Conservation (phyloP, 2,888 invertebrate genomes). For the Stenodema calcarata region DNA sequence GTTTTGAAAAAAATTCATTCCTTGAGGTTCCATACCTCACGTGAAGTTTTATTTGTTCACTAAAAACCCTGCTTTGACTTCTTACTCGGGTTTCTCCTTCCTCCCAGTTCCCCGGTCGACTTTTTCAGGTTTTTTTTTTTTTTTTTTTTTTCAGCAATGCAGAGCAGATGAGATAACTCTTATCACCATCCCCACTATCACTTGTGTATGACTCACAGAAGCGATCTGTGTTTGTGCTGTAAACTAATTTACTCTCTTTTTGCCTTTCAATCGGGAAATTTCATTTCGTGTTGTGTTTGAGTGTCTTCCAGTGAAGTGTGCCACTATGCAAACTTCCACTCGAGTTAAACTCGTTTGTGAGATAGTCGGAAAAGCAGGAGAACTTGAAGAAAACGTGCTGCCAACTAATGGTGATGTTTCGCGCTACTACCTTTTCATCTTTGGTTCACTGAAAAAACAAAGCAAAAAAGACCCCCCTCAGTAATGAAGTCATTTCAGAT, state of each 20-base stretch:
- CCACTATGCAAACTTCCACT: not conserved
- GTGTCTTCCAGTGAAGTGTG: no score
- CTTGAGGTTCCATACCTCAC: no score
- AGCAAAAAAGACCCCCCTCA: not conserved
- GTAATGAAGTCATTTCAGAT: not conserved
- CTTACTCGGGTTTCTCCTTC: no score
- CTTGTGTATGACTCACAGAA: not conserved
- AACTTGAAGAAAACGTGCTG: no score
- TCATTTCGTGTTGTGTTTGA: no score
- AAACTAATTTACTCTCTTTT: not conserved
- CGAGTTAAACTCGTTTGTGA: not conserved
- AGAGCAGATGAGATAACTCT: not conserved
- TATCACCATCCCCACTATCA: not conserved
- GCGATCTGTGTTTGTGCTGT: not conserved
- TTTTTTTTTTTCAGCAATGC: not conserved
- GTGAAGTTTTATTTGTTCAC: not conserved
- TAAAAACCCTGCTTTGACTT: no score
- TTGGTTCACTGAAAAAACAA: not conserved
- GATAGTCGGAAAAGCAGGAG: no score
- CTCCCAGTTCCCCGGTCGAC: no score
- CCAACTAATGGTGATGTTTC: conserved; percentile 1
- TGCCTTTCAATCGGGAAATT: not conserved
- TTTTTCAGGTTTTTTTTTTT: no score
- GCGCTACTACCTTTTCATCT: conserved; percentile 1
- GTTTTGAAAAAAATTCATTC: no score